Conservation (phyloP, 2,113 vertebrate species). For the Trachemys scripta region DNA sequence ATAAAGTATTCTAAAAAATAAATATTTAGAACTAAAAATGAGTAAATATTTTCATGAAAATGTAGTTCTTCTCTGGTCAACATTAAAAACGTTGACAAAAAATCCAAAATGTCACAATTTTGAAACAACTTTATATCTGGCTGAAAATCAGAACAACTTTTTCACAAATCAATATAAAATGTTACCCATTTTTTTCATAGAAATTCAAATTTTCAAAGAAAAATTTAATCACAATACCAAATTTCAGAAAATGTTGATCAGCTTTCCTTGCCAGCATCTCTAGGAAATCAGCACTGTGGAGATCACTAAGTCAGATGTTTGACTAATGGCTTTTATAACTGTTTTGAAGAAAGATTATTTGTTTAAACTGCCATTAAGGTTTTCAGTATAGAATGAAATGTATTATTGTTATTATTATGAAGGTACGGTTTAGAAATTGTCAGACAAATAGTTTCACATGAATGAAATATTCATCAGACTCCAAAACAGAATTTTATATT, state of each 20-base stretch:
- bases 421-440: background rate
- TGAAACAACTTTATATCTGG: background rate
- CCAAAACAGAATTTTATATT: background rate
- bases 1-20: background rate
- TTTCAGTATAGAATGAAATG: background rate
- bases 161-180: background rate
- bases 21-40: background rate
- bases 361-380: background rate
- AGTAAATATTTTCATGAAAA: background rate
- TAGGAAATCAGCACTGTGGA: background rate
- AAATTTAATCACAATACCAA: background rate
- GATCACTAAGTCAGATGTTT: background rate
- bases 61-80: background rate
- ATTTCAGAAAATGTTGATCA: background rate
- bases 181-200: background rate
- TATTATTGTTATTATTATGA: background rate
- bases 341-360: background rate
- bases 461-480: background rate
- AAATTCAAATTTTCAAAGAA: background rate
- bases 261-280: background rate
- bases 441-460: background rate
- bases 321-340: background rate
- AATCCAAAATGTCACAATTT: background rate
- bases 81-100: background rate
- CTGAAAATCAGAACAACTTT: background rate